Conservation (phyloP, 92 coral and sea anemone species). For the Actinostola sp. region DNA sequence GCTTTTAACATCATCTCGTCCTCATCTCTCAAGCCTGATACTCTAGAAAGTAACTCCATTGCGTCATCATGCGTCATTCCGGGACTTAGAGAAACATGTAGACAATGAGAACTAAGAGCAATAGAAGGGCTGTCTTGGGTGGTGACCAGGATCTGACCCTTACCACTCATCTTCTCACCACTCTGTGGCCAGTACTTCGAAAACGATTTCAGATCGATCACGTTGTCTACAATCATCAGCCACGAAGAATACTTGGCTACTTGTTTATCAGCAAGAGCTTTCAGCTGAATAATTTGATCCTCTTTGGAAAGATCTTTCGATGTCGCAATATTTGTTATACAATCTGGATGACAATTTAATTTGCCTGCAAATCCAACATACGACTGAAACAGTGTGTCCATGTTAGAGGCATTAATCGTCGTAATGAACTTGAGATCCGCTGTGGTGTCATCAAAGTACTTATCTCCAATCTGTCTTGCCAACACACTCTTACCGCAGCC, state of each 20-base stretch:
- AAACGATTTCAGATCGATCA: neutral
- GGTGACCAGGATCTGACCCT: constrained; percentile 47
- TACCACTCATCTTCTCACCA: constrained; percentile 37
- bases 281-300: neutral
- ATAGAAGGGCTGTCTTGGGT: constrained; percentile 44
- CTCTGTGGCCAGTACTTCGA: constrained; percentile 25
- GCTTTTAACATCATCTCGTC: neutral
- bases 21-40: neutral
- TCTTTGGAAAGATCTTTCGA: neutral
- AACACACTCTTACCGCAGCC: constrained; percentile 53
- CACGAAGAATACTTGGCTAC: constrained; percentile 12
- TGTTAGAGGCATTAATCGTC: constrained; percentile 35
- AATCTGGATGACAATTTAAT: neutral
- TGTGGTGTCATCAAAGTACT: neutral
- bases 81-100: constrained; percentile 28
- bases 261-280: neutral
- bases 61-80: constrained; percentile 44
- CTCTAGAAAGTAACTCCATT: neutral
- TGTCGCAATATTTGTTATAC: neutral
- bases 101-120: constrained; percentile 24
- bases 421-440: neutral
- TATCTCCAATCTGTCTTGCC: constrained; percentile 48
- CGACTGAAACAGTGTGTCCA: constrained; percentile 26
- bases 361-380: constrained; percentile 20
- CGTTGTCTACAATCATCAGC: constrained; percentile 39